Evolutionary conservation across 1,140 invertebrate species (phyloP), one percentile per base, ranked within the genome.

Genomic region (Drosophila bocqueti): DNA sequence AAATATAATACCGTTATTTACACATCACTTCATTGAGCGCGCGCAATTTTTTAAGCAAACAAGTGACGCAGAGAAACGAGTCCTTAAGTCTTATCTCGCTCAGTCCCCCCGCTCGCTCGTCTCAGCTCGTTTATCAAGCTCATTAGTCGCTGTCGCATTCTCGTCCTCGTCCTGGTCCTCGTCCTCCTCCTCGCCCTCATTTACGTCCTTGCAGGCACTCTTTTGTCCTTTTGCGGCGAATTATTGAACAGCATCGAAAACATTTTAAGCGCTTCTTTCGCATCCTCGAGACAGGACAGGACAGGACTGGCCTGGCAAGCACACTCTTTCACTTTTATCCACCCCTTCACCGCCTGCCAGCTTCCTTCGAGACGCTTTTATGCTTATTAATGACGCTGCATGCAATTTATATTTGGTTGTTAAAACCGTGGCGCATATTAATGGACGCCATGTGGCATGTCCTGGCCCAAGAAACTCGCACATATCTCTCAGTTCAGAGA

Each of bases 201-300:
- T 50, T 47, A 54, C 29, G 24, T 40, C 31, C 31, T 57, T 26
- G 15, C 40, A 9, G 49, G 10, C 43, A 46, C 61, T 38, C 31
- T 43, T 57, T 34, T 83, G 83, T 79, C 80, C 65, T 68, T 79
- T 61, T 55, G 62, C 71, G 77, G 66, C 61, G 73, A 89, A 89
- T 89, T 89, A 89, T 89, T 89, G 84, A 89, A 89, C 84, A 89
- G 84, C 84, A 89, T 84, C 83, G 84, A 89, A 90, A 90, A 89
- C 85, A 89, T 85, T 90, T 90, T 69, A 81, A 89, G 84, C 83
- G 85, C 65, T 8, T 36, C 74, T 57, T 50, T 73, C 40, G 65
- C 66, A 52, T 49, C 58, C 60, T 54, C 34, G 29, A 58, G 50
- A 57, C 34, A 57, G 68, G 58, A 50, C 50, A 58, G 49, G n/a